Evolutionary conservation across 2,888 invertebrate species (phyloP).

Genomic region (Ormyrus thymus): DNA sequence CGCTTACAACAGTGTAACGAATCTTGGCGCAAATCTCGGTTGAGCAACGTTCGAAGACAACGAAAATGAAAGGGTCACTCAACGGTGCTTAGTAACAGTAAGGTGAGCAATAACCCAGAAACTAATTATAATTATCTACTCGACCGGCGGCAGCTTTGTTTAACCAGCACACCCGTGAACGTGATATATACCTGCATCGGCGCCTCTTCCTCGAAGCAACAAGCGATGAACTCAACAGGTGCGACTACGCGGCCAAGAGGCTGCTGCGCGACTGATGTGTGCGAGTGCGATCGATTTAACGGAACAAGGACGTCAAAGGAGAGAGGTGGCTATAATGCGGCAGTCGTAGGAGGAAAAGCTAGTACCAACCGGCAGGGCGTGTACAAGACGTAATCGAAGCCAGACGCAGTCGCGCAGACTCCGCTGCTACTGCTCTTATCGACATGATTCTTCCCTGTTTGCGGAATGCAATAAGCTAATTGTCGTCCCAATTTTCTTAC

Average conservation of each 20-base stretch:
- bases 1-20: too few species aligned
- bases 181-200: slow-evolving; percentile 31
- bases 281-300: neutral
- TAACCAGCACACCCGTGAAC: neutral
- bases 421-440: neutral
- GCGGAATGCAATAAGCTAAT: slow-evolving; percentile 14
- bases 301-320: neutral
- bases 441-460: neutral
- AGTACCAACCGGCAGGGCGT: slow-evolving; percentile 28
- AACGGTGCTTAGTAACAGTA: neutral
- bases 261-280: slow-evolving; percentile 21
- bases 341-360: neutral
- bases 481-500: neutral
- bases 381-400: neutral
- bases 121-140: too few species aligned
- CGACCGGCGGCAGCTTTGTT: too few species aligned
- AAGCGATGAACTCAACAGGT: slow-evolving; percentile 43
- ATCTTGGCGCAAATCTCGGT: too few species aligned
- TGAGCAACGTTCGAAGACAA: too few species aligned
- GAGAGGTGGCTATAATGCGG: neutral
- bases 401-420: slow-evolving; percentile 28
- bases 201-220: slow-evolving; percentile 23
- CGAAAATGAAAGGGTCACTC: neutral
- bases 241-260: neutral
- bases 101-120: too few species aligned